Base-by-base conservation (phyloP, 1,140 invertebrate species). In the Sinella curviseta region DNA sequence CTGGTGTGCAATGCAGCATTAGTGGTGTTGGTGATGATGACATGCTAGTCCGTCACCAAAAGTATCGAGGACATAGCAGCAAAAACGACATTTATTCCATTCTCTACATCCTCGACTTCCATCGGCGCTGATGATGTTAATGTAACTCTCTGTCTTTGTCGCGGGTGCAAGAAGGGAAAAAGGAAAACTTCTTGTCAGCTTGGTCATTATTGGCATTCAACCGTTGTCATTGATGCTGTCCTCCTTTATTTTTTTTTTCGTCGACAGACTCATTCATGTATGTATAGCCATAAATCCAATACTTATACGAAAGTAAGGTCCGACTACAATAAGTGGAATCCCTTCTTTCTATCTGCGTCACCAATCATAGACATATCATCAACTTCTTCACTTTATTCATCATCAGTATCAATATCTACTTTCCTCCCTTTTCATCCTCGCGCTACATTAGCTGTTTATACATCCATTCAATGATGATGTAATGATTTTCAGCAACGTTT, bases 151-250 rank as follows among this genome's bases (percentile, higher is more conserved):
- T 8, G 17, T 17, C 39, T 8, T 4, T 17, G 39, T 48, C 17
- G 17, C 17, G 39, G 39, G 4, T 17, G 4, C 39, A 48, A 26
- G 12, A n/a, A 8, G 57, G 57, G 31, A 31, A 70, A 70, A 33
- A 33, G 26, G 31, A 70, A 60, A 70, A 70, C 65, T 70, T 70
- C 65, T 70, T 65, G 57, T 65, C 26, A 70, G 65, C 65, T n/a
- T 70, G 65, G 31, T 33, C 65, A 70, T 70, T 70, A 70, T 33
- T 70, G 65, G 26, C 31, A 33, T 70, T 70, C 65, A 70, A 70
- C 65, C 31, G 65, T 70, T 70, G 65, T 70, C 65, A 70, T 33
- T 70, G 26, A 70, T 70, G 65, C 31, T 24, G 12, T 70, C 31
- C 65, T 4, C 65, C 8, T 14, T 14, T 70, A 70, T 30, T 70